A percentile compares a stretch with the other conserved stretches of the same genome.
phyloP scores from a whole-genome alignment of 1,140 invertebrate genomes.

The Leptinotarsa undecemlineata region DNA sequence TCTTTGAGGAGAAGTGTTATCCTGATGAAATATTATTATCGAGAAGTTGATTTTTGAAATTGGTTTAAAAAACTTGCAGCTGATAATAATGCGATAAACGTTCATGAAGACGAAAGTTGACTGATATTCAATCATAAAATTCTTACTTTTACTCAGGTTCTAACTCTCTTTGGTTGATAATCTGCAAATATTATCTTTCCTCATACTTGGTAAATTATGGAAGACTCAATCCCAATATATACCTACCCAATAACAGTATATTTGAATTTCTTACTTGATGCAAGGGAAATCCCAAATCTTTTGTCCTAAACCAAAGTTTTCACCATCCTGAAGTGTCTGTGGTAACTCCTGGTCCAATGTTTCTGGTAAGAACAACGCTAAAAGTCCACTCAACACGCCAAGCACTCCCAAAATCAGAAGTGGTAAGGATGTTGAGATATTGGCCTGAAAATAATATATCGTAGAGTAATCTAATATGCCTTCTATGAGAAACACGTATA shows the following conservation, averaged over 20 bases:
- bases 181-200: no score
- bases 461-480: no score
- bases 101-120: no score
- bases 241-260: not conserved
- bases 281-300: constrained; percentile 81
- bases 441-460: constrained; percentile 59
- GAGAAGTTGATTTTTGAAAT: no score
- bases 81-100: no score
- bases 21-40: no score
- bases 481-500: not conserved
- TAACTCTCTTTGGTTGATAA: no score
- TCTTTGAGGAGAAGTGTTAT: no score
- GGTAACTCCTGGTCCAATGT: constrained; percentile 81
- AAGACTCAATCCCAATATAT: not conserved
- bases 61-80: no score
- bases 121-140: no score
- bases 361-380: constrained; percentile 79
- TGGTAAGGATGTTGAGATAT: constrained; percentile 70
- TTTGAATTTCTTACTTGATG: constrained; percentile 58
- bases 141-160: no score
- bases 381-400: constrained; percentile 71
- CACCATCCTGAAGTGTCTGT: constrained; percentile 80
- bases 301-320: constrained; percentile 80
- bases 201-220: no score
- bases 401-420: constrained; percentile 74